phyloP scores from a whole-genome alignment of 2,113 vertebrate species.

The Hylia prasina region DNA sequence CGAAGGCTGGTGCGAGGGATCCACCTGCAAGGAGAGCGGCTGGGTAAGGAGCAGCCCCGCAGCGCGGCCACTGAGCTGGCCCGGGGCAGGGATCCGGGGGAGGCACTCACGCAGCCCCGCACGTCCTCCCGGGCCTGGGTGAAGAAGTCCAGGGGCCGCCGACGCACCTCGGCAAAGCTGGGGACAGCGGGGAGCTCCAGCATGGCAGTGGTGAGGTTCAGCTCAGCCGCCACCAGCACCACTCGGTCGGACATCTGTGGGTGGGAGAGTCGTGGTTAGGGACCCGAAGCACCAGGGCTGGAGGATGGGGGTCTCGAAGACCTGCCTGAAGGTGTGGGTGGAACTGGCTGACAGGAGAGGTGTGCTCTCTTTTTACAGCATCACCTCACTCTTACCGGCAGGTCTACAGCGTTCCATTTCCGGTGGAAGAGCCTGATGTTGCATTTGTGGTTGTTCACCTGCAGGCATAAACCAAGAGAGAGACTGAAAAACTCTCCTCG shows the following conservation, averaged over 20 bases:
- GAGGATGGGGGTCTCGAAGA: rapidly evolving
- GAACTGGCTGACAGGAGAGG: rapidly evolving
- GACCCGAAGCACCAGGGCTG: background rate
- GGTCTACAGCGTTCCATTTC: background rate
- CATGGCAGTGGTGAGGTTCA: background rate
- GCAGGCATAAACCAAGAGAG: background rate
- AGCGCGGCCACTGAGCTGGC: rapidly evolving
- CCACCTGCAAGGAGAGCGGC: background rate
- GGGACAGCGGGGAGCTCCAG: background rate
- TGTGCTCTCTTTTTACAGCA: background rate
- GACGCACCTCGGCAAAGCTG: background rate
- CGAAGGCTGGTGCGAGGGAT: background rate
- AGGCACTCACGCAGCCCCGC: constrained; percentile 8
- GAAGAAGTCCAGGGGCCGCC: background rate
- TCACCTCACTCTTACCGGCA: background rate
- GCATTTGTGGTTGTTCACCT: constrained; percentile 10
- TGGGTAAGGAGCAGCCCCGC: rapidly evolving
- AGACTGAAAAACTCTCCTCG: background rate
- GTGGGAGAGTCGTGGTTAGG: background rate
- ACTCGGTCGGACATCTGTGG: background rate
- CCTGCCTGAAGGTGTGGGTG: rapidly evolving
- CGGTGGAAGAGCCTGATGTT: background rate
- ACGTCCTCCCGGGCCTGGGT: background rate
- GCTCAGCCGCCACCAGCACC: constrained; percentile 5
- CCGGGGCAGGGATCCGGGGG: rapidly evolving